Base-by-base conservation (phyloP, 2,888 invertebrate genomes). In the Drosophila melanosoma region DNA sequence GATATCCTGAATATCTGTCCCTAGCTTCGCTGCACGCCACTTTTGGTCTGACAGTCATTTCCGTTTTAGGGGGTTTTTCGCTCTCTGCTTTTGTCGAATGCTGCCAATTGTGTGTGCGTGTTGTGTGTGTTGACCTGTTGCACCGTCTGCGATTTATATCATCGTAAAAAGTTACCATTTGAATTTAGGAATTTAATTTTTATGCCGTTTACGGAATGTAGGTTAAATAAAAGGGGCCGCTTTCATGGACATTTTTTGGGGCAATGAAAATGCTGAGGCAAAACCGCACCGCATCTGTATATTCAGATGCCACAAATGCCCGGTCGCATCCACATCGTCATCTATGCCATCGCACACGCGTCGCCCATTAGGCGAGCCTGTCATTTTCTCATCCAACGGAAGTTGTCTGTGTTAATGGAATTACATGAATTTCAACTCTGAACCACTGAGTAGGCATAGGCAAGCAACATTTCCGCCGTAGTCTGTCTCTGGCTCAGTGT, bases 351-450 rank as follows among this genome's bases (percentile, higher is more conserved):
- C 63, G 66, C 76, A 69, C 74, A 69, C 74, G 71, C 64, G 63
- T 70, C 69, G 84, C 69, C 80, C 87, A 81, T 84, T 87, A 88
- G 84, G 64, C 79, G 71, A 81, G 72, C 76, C 83, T 78, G 74
- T 79, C 86, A 87, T 88, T 85, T 86, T 74, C 82, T 76, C 75
- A 52, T 80, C 70, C 67, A 81, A 72, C 85, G 88, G 88, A 85
- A 86, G 85, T 86, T 85, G 86, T 82, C 86, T 83, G 87, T 86
- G 86, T 85, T 85, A 85, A 85, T 85, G 87, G 88, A 88, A 85
- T 85, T 85, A 85, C 88, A 85, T 80, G 85, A 88, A 88, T 86
- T 85, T 88, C 81, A 88, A 83, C 88, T 83, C 83, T 78, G 78
- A 83, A 79, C 85, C 88, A 66, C 81, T 83, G 71, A 83, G 64